These are phyloP conservation scores for Acanthosepion pharaonis DNA, from an alignment of 2,888 invertebrate genomes.

Conservation along the genomic window DNA sequence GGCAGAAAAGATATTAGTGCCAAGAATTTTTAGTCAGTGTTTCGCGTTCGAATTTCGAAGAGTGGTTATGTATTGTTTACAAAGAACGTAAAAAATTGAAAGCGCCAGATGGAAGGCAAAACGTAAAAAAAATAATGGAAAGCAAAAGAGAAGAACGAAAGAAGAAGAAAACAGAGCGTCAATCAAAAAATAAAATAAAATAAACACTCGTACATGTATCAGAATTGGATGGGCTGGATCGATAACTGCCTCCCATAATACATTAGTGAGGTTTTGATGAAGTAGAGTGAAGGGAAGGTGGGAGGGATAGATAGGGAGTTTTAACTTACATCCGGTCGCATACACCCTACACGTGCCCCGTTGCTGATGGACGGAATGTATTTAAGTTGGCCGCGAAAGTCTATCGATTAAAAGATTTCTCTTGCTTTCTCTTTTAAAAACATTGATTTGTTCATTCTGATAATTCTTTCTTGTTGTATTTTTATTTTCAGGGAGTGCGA, in stretches of 20 bases:
- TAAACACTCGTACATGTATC: neutral
- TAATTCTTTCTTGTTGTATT: neutral
- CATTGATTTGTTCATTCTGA: neutral
- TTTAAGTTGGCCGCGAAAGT: neutral
- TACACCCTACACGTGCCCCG: neutral
- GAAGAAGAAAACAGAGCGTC: neutral
- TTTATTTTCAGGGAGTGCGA: neutral
- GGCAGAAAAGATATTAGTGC: no score
- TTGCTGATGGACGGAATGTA: slow-evolving; percentile 18
- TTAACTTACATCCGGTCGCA: neutral
- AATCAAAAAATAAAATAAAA: neutral
- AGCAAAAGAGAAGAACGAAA: no score
- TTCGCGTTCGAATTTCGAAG: no score
- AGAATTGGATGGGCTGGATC: neutral
- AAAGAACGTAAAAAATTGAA: no score
- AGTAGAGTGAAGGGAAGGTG: neutral
- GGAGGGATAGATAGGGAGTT: neutral
- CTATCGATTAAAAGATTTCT: neutral
- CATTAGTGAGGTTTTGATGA: neutral
- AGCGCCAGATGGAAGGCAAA: no score
- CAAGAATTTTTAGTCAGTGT: no score
- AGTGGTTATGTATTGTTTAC: no score
- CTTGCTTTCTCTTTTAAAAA: neutral
- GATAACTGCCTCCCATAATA: neutral
- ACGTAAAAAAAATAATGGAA: no score